Conservation (phyloP, 2,797 vertebrate species). For the Nyctalus aviator region DNA sequence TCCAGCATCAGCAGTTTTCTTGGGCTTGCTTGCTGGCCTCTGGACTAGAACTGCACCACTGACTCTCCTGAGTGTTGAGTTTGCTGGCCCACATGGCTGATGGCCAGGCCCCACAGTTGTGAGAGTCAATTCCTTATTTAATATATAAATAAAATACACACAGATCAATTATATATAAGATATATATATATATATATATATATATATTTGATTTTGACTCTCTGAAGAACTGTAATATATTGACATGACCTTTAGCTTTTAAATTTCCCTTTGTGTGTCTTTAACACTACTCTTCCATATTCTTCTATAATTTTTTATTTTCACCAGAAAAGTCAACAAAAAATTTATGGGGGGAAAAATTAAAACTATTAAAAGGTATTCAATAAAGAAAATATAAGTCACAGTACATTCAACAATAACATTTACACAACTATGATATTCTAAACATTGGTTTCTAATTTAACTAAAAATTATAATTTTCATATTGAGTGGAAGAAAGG, state of each 20-base stretch:
- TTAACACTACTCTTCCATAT: not conserved
- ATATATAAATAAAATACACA: not conserved
- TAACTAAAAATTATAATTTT: slow-evolving; percentile 29
- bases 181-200: not conserved
- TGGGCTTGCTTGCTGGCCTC: not conserved
- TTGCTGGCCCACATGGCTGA: not conserved
- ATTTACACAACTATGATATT: not conserved
- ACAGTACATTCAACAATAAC: not conserved
- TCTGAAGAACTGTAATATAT: not conserved
- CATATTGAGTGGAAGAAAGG: not conserved
- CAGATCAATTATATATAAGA: not conserved
- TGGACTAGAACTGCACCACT: not conserved
- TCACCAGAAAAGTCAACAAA: not conserved
- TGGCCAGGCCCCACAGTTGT: not conserved
- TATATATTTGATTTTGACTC: not conserved
- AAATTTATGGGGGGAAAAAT: not conserved
- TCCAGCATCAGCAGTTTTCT: not conserved
- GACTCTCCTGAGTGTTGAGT: not conserved
- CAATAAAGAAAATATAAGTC: slow-evolving; percentile 19
- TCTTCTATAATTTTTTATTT: not conserved
- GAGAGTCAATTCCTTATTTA: not conserved
- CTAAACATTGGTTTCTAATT: not conserved
- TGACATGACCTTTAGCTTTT: not conserved
- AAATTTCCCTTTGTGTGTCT: not conserved
- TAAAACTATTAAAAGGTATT: not conserved